These are phyloP conservation scores for Lepus oiostolus DNA, from an alignment of 2,797 vertebrate species.

Conservation along the genomic window DNA sequence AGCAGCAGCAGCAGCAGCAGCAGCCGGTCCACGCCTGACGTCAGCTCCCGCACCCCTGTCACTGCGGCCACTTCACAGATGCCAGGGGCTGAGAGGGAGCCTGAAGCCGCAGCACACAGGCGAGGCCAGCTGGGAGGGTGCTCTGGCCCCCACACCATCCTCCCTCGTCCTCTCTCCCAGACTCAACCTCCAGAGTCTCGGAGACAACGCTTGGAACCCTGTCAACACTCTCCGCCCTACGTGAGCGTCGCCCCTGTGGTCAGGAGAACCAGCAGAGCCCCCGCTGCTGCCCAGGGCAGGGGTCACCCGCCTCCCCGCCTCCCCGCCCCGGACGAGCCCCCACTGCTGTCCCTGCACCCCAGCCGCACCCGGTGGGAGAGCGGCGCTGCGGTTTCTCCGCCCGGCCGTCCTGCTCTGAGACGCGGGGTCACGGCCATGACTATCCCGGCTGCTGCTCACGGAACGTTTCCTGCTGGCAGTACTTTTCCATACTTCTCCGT, in stretches of 20 bases:
- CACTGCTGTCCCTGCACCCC: not conserved
- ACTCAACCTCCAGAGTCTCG: not conserved
- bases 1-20: too few relatives aligned
- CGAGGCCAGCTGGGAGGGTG: too few relatives aligned
- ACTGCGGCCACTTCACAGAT: too few relatives aligned
- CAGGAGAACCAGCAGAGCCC: not conserved
- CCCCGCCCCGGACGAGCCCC: not conserved
- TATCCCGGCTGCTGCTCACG: not conserved
- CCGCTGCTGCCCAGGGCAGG: not conserved
- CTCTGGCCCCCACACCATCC: not conserved
- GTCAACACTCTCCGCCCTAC: accelerated
- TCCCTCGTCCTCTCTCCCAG: not conserved
- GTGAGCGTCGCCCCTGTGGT: accelerated
- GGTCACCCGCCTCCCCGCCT: not conserved
- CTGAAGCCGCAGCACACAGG: too few relatives aligned
- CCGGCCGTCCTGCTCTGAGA: not conserved
- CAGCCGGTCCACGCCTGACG: too few relatives aligned
- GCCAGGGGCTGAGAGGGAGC: too few relatives aligned
- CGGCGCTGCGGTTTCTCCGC: not conserved
- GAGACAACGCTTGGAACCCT: not conserved
- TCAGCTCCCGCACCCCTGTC: too few relatives aligned
- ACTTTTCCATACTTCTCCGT: slow-evolving; percentile 26
- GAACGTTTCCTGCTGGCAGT: not conserved
- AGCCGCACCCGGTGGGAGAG: not conserved
- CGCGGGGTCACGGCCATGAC: not conserved